Conservation (phyloP, 2,888 invertebrate genomes). For the Willowsia nigromaculata region DNA sequence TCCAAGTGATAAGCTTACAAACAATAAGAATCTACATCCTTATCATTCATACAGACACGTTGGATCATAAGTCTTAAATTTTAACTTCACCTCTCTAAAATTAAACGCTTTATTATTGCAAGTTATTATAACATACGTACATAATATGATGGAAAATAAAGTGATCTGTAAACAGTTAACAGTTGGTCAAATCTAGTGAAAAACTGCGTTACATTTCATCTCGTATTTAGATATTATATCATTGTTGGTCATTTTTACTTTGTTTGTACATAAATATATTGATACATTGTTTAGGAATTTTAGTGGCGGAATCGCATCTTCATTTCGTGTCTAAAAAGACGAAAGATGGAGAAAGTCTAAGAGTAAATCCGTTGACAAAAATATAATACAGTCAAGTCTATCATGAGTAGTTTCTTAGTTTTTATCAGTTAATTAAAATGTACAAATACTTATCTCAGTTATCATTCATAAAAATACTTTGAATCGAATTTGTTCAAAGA, state of each 20-base stretch:
- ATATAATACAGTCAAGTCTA: not conserved
- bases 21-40: not conserved
- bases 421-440: not conserved
- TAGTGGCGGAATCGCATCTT: constrained; percentile 47
- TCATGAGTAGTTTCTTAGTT: not conserved
- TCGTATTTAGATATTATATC: too few species aligned
- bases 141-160: too few species aligned
- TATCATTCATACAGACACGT: not conserved
- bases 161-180: too few species aligned
- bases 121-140: not conserved
- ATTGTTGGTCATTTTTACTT: not conserved
- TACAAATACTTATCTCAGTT: not conserved
- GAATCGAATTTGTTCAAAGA: too few species aligned
- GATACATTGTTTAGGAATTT: constrained; percentile 48
- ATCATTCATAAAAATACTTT: not conserved
- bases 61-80: not conserved
- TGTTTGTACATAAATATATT: not conserved
- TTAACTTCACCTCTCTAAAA: not conserved
- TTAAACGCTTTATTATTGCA: not conserved
- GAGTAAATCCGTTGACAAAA: not conserved
- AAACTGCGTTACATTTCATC: too few species aligned
- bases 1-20: constrained; percentile 7
- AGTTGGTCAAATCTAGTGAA: too few species aligned
- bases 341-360: not conserved
- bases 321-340: not conserved